phyloP scores from a whole-genome alignment of 2,888 invertebrate species.

The Metallyticus violacea region DNA sequence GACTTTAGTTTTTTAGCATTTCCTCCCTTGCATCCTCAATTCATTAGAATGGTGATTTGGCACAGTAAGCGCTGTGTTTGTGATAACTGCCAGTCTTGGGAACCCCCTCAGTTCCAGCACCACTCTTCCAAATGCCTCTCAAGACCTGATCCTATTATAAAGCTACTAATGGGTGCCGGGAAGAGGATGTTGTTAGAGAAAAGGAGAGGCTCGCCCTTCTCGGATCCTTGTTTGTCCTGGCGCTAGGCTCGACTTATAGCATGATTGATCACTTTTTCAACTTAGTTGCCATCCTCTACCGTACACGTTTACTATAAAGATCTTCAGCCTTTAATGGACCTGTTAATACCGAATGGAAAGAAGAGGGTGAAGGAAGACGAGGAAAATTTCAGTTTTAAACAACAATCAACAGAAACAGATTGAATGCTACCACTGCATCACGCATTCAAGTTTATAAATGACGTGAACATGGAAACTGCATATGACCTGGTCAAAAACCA shows the following conservation, averaged over 20 bases:
- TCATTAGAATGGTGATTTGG: neutral
- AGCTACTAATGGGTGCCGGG: conserved; percentile 5
- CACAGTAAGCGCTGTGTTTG: neutral
- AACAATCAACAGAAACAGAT: neutral
- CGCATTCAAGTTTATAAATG: neutral
- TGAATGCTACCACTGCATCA: neutral
- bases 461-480: neutral
- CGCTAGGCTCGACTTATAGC: neutral
- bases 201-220: conserved; percentile 16
- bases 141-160: neutral
- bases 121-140: too few species aligned
- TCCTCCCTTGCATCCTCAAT: neutral
- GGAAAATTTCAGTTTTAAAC: neutral
- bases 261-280: conserved; percentile 25
- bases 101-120: too few species aligned
- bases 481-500: neutral
- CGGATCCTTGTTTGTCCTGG: conserved; percentile 17
- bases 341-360: neutral
- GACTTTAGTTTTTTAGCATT: too few species aligned
- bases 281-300: neutral
- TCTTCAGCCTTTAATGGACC: neutral
- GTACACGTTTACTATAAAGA: neutral
- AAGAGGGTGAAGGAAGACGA: neutral
- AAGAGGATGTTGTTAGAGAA: conserved; percentile 21
- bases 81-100: neutral